phyloP scores from a whole-genome alignment of 2,797 vertebrate species.

The Miichthys miiuy region DNA sequence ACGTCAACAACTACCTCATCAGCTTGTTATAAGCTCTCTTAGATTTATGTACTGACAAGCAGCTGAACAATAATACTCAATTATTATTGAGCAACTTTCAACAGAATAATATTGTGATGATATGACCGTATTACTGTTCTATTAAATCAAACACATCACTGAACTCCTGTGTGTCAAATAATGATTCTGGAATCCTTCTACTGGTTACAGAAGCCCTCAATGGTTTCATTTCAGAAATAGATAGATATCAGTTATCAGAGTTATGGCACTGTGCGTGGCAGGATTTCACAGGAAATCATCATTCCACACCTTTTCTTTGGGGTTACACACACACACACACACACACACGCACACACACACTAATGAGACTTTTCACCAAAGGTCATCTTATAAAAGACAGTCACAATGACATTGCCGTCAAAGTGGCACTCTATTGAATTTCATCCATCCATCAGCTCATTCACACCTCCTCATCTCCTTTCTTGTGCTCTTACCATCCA shows the following conservation, averaged over 20 bases:
- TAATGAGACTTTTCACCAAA: background rate
- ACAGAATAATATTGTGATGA: background rate
- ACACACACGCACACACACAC: background rate
- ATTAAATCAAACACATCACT: no score
- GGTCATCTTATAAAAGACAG: conserved; percentile 5
- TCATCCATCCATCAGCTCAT: conserved; percentile 42
- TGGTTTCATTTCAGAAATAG: background rate
- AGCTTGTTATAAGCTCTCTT: conserved; percentile 5
- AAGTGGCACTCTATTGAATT: conserved; percentile 39
- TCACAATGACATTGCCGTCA: conserved; percentile 12
- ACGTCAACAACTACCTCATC: conserved; percentile 54
- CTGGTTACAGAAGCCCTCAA: no score
- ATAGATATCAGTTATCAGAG: background rate
- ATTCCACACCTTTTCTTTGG: conserved; percentile 62
- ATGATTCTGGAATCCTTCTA: no score
- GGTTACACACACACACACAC: background rate
- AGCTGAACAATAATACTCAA: background rate
- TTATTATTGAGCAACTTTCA: background rate
- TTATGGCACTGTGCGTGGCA: background rate
- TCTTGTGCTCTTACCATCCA: conserved; percentile 1
- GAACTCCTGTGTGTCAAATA: background rate
- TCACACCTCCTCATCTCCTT: conserved; percentile 48
- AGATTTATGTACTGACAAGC: background rate
- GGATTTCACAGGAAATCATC: conserved; percentile 43
- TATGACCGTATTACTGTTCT: background rate